phyloP scores from a whole-genome alignment of 2,113 vertebrate genomes.

The Oenanthe melanoleuca region DNA sequence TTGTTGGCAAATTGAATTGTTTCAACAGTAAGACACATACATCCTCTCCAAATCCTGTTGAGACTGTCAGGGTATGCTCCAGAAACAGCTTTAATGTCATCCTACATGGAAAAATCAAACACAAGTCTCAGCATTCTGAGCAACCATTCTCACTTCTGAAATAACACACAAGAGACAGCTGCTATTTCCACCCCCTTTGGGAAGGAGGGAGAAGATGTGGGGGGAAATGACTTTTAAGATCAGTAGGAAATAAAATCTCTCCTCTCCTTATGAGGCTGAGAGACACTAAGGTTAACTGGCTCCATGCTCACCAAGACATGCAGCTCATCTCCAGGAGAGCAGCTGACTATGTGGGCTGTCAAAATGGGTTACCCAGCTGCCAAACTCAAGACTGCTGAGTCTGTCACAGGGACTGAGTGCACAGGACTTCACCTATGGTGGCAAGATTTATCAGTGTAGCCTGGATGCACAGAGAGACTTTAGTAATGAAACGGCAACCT shows the following conservation, averaged over 20 bases:
- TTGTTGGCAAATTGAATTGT: neutral
- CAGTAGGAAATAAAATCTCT: neutral
- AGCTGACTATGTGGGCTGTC: neutral
- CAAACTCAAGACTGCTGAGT: neutral
- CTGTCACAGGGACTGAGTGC: neutral
- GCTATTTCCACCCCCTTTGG: neutral
- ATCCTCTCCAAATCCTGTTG: neutral
- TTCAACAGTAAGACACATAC: neutral
- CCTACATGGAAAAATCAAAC: neutral
- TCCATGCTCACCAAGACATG: neutral
- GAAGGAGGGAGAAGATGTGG: neutral
- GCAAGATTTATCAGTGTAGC: neutral
- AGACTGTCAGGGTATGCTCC: neutral
- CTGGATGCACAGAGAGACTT: neutral
- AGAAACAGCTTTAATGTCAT: neutral
- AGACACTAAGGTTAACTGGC: neutral
- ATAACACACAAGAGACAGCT: neutral
- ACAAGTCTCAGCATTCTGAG: neutral
- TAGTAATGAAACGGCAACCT: neutral
- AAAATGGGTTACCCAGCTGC: neutral
- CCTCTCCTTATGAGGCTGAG: neutral
- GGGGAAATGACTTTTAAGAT: neutral
- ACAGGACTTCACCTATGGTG: neutral
- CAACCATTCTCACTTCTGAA: neutral
- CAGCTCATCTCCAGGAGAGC: neutral